Percentiles rank a stretch among this genome's conserved stretches.
phyloP scores from a whole-genome alignment of 2,888 invertebrate species.

The Hirudinaria manillensis region DNA sequence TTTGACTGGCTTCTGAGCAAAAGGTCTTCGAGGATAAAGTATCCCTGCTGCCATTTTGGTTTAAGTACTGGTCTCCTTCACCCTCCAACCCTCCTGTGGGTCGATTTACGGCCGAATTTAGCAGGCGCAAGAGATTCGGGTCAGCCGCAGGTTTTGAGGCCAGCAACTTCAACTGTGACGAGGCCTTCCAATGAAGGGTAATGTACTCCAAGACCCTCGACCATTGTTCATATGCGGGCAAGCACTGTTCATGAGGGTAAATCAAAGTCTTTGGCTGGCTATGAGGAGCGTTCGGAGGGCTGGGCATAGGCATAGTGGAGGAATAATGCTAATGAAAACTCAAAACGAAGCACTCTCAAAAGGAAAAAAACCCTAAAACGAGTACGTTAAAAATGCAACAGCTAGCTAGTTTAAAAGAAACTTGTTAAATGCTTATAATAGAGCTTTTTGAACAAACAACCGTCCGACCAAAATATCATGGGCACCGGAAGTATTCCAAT shows the following conservation, averaged over 20 bases:
- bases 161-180: conserved; percentile 3
- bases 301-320: conserved; percentile 1
- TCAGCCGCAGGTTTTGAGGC: conserved; percentile 14
- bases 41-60: neutral
- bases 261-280: conserved; percentile 12
- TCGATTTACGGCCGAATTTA: conserved; percentile 1
- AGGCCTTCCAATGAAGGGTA: neutral
- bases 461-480: conserved; percentile 12
- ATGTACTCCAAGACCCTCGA: conserved; percentile 24
- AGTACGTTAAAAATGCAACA: neutral
- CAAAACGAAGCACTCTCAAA: conserved; percentile 2
- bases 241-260: conserved; percentile 25
- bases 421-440: neutral
- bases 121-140: conserved; percentile 16
- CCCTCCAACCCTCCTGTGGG: neutral
- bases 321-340: neutral
- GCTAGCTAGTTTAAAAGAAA: neutral
- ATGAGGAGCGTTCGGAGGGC: neutral
- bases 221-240: conserved; percentile 29
- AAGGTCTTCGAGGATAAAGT: neutral
- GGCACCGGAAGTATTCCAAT: conserved; percentile 17
- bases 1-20: neutral
- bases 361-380: conserved; percentile 6
- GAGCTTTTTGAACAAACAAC: neutral
- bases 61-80: neutral